Percentiles rank a stretch among this genome's conserved stretches.
Evolutionary conservation across 2,888 invertebrate species (phyloP).

Genomic region (Craniophora ligustri): DNA sequence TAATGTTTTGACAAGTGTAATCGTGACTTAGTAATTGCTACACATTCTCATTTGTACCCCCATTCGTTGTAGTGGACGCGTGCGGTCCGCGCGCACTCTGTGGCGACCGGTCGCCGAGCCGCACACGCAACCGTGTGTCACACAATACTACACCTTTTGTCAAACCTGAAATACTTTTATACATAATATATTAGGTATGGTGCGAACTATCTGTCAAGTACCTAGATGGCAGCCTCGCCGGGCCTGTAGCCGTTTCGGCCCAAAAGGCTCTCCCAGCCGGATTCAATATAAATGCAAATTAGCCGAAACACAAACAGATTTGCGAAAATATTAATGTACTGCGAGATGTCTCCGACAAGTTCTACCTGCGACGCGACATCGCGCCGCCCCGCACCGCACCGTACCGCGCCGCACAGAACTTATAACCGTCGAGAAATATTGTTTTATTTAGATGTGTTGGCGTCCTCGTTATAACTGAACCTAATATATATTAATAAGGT

Average conservation of each 20-base stretch:
- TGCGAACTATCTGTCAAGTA: neutral
- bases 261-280: slow-evolving; percentile 30
- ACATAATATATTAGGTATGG: too few species aligned
- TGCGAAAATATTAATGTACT: slow-evolving; percentile 61
- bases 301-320: slow-evolving; percentile 62
- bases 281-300: slow-evolving; percentile 68
- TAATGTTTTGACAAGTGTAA: too few species aligned
- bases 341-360: slow-evolving; percentile 27
- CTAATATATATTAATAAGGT: too few species aligned
- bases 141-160: too few species aligned
- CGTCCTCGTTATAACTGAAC: too few species aligned
- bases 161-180: too few species aligned
- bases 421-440: neutral
- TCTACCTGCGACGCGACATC: slow-evolving; percentile 13
- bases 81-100: too few species aligned
- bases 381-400: neutral
- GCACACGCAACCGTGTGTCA: too few species aligned
- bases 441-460: neutral
- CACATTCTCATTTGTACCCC: too few species aligned
- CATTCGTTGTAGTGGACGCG: too few species aligned
- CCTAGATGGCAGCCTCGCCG: neutral
- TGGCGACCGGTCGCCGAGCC: too few species aligned
- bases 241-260: neutral
- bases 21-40: too few species aligned
- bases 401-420: neutral